Percentiles rank a stretch among this genome's conserved stretches.
These are phyloP conservation scores for Liposcelis brunnea DNA, from an alignment of 2,888 invertebrate genomes.

Conservation along the genomic window DNA sequence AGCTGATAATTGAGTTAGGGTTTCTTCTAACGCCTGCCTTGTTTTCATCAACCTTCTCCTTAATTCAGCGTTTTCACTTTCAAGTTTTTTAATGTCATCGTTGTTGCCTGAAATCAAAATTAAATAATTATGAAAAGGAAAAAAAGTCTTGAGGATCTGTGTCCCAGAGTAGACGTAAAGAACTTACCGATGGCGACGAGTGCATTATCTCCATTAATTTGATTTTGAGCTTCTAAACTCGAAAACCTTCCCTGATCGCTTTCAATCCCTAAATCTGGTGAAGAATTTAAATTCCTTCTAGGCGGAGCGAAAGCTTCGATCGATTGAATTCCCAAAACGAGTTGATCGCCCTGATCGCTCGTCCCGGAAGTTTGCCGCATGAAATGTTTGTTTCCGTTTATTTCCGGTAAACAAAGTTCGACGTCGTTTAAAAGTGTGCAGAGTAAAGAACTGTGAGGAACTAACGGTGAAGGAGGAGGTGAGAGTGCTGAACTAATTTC, in stretches of 20 bases:
- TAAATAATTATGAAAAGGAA: constrained; percentile 2
- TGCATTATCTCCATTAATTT: background rate
- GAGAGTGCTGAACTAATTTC: too few species aligned
- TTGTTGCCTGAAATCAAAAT: background rate
- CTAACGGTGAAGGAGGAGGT: too few species aligned
- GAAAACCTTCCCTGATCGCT: constrained; percentile 53
- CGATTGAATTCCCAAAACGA: too few species aligned
- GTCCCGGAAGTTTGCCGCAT: too few species aligned
- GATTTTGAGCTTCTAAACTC: constrained; percentile 35
- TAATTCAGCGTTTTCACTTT: constrained; percentile 50
- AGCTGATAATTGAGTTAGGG: constrained; percentile 52
- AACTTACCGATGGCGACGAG: too few species aligned
- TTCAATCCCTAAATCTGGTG: constrained; percentile 81
- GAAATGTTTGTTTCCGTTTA: too few species aligned
- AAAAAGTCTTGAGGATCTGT: too few species aligned
- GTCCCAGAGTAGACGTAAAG: too few species aligned
- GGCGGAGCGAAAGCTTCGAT: background rate
- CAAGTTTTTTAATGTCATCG: constrained; percentile 26
- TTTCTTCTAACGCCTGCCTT: constrained; percentile 57
- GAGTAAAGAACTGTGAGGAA: too few species aligned
- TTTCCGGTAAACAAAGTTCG: too few species aligned
- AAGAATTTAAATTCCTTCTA: constrained; percentile 30
- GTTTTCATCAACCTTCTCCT: constrained; percentile 52
- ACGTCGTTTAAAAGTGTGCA: too few species aligned
- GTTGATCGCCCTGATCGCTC: too few species aligned